Base-by-base conservation (phyloP, 2,888 invertebrate genomes). In the Hartigia nigra region DNA sequence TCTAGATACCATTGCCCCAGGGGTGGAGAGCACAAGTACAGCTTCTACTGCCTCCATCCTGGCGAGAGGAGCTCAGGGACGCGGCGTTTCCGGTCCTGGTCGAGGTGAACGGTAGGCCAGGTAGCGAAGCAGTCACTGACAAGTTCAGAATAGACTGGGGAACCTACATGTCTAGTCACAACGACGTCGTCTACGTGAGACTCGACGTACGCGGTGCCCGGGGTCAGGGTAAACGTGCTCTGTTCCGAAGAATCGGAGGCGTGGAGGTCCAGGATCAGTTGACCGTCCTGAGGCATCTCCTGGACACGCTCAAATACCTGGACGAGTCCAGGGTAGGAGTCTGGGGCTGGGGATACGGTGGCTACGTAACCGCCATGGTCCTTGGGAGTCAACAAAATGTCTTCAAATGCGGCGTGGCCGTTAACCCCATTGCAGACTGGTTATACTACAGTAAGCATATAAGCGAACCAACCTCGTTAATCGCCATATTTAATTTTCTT, bases 261-360 rank as follows among this genome's bases (percentile, higher is more conserved):
- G 95, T 96, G 74, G 98, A 98, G 92, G 97, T 98, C 70, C 96
- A 97, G 88, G 98, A 98, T 93, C 98, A 98, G 92, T 94, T 98
- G 88, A 95, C 95, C 87, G 98, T 97, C 87, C 93, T 97, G 90
- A 95, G 95, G 94, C 95, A 96, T 92, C 94, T 98, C 87, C 93
- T 97, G 90, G 95, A 97, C 80, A 96, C 95, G 75, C 94, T 96
- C 87, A 95, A 95, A 89, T 98, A 95, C 92, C 94, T 98, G 89
- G 97, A 98, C 92, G 95, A 96, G 88, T 95, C 96, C 3, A 94
- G 97, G 80, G 96, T 98, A 74, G 98, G 97, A 12, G 96, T 99
- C 79, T 98, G 98, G 98, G 98, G 98, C 74, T 98, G 98, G 98
- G 98, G 98, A 31, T 98, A 98, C 92, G 98, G 97, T 12, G 98